These are phyloP conservation scores for Ceraclea dissimilis DNA, from an alignment of 2,888 invertebrate species.

Conservation along the genomic window DNA sequence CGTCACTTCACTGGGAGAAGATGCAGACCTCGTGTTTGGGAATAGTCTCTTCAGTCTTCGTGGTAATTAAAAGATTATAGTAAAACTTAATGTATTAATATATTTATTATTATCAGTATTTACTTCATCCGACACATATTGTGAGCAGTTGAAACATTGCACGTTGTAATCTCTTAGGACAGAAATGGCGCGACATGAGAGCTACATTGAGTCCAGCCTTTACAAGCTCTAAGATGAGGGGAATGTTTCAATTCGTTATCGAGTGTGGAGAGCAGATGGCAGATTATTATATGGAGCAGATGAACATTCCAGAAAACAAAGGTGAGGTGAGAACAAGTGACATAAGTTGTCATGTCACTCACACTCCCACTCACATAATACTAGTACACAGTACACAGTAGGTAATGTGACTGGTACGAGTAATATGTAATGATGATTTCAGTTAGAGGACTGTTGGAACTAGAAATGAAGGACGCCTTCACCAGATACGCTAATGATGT, in stretches of 20 bases:
- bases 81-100: no score
- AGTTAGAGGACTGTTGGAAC: slow-evolving; percentile 27
- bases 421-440: neutral
- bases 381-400: no score
- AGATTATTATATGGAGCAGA: slow-evolving; percentile 27
- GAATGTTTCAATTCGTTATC: slow-evolving; percentile 40
- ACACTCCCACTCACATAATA: no score
- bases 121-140: neutral
- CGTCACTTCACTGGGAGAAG: slow-evolving; percentile 33
- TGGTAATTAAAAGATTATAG: slow-evolving; percentile 34
- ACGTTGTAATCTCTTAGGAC: slow-evolving; percentile 27
- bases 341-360: no score
- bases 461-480: slow-evolving; percentile 41
- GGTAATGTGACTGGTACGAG: no score
- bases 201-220: slow-evolving; percentile 34
- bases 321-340: neutral
- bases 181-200: slow-evolving; percentile 39
- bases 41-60: slow-evolving; percentile 42
- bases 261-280: slow-evolving; percentile 38
- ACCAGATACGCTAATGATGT: slow-evolving; percentile 46
- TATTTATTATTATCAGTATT: neutral
- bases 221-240: slow-evolving; percentile 36
- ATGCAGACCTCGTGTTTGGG: slow-evolving; percentile 41
- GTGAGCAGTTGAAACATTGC: neutral
- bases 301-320: slow-evolving; percentile 5